A percentile compares a stretch with the other conserved stretches of the same genome.
Conservation (phyloP, 2,888 invertebrate species). For the Cheilosia urbana region DNA sequence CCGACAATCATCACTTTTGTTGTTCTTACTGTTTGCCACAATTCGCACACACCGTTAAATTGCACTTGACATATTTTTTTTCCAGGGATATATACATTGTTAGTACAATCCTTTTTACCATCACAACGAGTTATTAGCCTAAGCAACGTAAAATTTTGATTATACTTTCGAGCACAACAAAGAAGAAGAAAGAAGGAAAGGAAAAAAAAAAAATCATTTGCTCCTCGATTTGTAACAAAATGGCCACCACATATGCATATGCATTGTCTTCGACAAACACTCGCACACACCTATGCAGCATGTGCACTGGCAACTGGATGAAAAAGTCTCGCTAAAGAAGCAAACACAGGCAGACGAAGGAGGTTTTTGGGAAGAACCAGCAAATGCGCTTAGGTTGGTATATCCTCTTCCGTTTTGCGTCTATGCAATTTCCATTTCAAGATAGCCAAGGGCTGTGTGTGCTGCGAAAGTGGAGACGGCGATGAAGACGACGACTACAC, state of each 20-base stretch:
- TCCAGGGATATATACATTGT: no score
- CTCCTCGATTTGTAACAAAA: constrained; percentile 41
- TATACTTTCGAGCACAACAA: background rate
- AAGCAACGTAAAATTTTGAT: background rate
- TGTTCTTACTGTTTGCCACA: constrained; percentile 12
- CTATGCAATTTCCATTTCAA: background rate
- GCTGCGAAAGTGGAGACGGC: background rate
- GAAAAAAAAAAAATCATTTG: background rate
- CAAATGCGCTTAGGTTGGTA: constrained; percentile 25
- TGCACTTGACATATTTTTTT: background rate
- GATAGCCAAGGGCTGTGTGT: background rate
- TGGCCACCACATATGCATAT: constrained; percentile 43
- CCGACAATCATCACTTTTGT: constrained; percentile 28
- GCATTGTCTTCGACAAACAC: background rate
- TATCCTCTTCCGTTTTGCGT: background rate
- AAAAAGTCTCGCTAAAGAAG: constrained; percentile 6
- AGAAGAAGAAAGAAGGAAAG: background rate
- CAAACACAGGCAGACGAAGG: background rate
- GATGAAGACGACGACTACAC: background rate
- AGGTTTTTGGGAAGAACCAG: background rate
- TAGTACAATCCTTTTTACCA: background rate
- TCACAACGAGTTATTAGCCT: background rate
- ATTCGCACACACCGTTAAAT: background rate
- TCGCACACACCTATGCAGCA: background rate
- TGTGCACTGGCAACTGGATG: background rate